phyloP scores from a whole-genome alignment of 2,797 vertebrate genomes.

The Phylloscopus collybita region DNA sequence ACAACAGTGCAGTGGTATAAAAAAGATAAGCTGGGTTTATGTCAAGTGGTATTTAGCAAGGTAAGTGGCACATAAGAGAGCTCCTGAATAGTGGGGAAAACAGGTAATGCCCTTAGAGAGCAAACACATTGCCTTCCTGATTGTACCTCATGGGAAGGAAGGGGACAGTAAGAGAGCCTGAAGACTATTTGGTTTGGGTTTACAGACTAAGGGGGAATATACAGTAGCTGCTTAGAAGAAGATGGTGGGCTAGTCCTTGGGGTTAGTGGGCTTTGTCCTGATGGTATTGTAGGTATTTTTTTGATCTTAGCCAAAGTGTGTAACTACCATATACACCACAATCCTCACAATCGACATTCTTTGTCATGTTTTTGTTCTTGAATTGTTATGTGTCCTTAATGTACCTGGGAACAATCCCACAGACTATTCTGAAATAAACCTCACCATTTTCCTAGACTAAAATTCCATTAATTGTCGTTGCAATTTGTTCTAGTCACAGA shows the following conservation, averaged over 20 bases:
- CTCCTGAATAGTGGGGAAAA: background rate
- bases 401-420: background rate
- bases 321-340: background rate
- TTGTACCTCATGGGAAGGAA: background rate
- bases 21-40: background rate
- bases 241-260: too few species aligned
- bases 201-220: background rate
- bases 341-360: background rate
- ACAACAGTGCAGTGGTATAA: background rate
- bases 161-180: background rate
- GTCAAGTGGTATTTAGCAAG: background rate
- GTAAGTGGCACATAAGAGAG: background rate
- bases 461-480: background rate
- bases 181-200: background rate
- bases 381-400: background rate
- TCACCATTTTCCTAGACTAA: background rate
- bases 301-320: background rate
- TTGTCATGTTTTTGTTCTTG: background rate
- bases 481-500: background rate
- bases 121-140: background rate
- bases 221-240: background rate
- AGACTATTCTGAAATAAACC: background rate
- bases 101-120: background rate
- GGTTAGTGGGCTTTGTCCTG: background rate
- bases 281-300: background rate